A percentile compares a stretch with the other conserved stretches of the same genome.
phyloP scores from a whole-genome alignment of 92 coral and sea anemone species.

The Porites rus region DNA sequence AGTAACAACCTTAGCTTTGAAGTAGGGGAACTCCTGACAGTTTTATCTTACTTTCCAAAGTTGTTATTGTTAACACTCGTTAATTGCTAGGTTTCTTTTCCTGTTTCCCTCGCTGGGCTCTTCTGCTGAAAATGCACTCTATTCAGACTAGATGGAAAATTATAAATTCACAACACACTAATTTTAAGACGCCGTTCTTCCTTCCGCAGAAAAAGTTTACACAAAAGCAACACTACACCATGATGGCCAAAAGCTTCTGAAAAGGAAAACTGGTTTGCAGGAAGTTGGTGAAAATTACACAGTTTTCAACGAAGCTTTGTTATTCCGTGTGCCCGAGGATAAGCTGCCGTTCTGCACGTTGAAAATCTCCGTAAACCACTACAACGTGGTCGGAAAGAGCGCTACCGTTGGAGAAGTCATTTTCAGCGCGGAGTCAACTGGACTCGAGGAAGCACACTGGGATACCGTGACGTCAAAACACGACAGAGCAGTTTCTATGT shows the following conservation, averaged over 20 bases:
- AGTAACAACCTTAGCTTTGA: too few relatives aligned
- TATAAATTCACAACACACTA: too few relatives aligned
- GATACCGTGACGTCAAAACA: conserved; percentile 71
- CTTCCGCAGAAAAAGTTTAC: conserved; percentile 77
- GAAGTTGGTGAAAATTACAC: conserved; percentile 76
- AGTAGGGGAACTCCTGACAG: too few relatives aligned
- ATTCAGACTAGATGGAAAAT: too few relatives aligned
- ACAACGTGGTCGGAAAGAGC: conserved; percentile 86
- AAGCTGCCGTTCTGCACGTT: conserved; percentile 61
- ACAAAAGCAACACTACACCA: conserved; percentile 73
- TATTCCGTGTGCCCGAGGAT: conserved; percentile 82
- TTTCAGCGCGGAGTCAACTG: conserved; percentile 80
- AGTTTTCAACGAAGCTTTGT: conserved; percentile 85
- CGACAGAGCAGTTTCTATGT: conserved; percentile 81
- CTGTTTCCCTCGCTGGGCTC: too few relatives aligned
- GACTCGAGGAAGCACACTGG: conserved; percentile 92
- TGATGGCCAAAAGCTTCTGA: conserved; percentile 65
- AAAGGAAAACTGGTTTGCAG: conserved; percentile 84
- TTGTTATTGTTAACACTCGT: too few relatives aligned
- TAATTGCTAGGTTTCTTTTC: too few relatives aligned
- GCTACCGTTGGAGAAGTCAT: conserved; percentile 81
- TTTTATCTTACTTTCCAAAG: too few relatives aligned
- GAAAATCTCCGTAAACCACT: conserved; percentile 80
- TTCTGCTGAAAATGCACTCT: too few relatives aligned
- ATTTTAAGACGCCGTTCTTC: not conserved